Evolutionary conservation across 2,113 vertebrate genomes (phyloP).

Genomic region (Saimiri boliviensis): DNA sequence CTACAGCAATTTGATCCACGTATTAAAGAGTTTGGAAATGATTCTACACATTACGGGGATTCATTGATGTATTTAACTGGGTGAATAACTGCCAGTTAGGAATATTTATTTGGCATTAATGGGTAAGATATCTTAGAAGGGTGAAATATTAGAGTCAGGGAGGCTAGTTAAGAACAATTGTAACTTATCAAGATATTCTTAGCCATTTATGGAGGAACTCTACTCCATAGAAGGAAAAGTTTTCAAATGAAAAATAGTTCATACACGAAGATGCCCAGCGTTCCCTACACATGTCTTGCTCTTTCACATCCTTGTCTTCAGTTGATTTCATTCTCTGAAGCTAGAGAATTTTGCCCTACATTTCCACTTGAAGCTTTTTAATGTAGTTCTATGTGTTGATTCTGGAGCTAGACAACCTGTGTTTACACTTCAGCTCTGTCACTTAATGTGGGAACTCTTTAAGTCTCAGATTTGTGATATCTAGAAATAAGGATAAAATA

Average conservation of each 20-base stretch:
- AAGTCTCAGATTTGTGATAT: not conserved
- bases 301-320: not conserved
- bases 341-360: not conserved
- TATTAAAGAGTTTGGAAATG: not conserved
- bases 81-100: not conserved
- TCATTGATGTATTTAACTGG: constrained; percentile 16
- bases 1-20: constrained; percentile 1
- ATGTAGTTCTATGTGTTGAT: not conserved
- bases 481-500: not conserved
- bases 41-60: not conserved
- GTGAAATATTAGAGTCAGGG: not conserved
- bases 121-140: not conserved
- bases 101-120: constrained; percentile 14
- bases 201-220: not conserved
- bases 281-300: not conserved
- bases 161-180: not conserved
- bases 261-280: not conserved
- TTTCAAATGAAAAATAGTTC: not conserved
- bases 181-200: not conserved
- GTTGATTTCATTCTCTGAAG: not conserved
- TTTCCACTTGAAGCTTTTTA: not conserved
- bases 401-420: not conserved
- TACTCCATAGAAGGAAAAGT: not conserved
- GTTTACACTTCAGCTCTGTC: not conserved
- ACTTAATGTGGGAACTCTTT: not conserved